These are phyloP conservation scores for Trichomycterus rosablanca DNA, from an alignment of 2,113 vertebrate genomes.

Conservation along the genomic window DNA sequence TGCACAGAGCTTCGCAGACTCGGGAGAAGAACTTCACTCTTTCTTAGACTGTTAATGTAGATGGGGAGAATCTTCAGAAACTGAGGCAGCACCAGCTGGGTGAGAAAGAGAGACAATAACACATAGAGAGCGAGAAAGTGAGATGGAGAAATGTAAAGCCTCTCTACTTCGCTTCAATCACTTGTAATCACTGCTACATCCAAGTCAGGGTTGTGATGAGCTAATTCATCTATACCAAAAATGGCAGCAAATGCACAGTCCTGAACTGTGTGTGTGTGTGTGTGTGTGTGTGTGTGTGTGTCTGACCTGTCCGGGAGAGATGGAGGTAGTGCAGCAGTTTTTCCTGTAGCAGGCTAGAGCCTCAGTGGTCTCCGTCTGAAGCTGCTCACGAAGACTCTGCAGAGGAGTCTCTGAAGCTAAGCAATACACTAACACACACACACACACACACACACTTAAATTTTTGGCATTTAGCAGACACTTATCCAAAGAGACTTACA, in stretches of 20 bases:
- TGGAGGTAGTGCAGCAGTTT: conserved; percentile 64
- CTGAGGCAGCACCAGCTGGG: conserved; percentile 70
- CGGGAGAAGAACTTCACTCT: conserved; percentile 72
- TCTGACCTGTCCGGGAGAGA: conserved; percentile 65
- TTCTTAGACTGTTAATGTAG: conserved; percentile 72
- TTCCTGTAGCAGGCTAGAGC: conserved; percentile 66
- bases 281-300: no score
- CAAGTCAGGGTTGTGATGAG: no score
- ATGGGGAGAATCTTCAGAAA: conserved; percentile 66
- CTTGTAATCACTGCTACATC: no score
- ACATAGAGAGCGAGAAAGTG: not conserved
- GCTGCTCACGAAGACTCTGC: conserved; percentile 65
- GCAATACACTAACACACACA: conserved; percentile 58
- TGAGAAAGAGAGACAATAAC: not conserved
- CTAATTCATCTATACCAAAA: no score
- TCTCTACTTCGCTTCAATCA: no score
- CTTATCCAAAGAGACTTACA: no score
- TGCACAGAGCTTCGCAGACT: conserved; percentile 64
- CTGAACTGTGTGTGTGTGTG: no score
- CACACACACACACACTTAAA: no score
- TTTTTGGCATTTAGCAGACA: no score
- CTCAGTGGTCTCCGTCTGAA: conserved; percentile 64
- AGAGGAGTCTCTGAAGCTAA: conserved; percentile 60
- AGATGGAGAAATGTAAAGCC: no score
- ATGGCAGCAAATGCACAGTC: no score